Evolutionary conservation across 92 coral and sea anemone genomes (phyloP), one percentile per base, ranked within the genome.

Genomic region (Galaxea fascicularis): DNA sequence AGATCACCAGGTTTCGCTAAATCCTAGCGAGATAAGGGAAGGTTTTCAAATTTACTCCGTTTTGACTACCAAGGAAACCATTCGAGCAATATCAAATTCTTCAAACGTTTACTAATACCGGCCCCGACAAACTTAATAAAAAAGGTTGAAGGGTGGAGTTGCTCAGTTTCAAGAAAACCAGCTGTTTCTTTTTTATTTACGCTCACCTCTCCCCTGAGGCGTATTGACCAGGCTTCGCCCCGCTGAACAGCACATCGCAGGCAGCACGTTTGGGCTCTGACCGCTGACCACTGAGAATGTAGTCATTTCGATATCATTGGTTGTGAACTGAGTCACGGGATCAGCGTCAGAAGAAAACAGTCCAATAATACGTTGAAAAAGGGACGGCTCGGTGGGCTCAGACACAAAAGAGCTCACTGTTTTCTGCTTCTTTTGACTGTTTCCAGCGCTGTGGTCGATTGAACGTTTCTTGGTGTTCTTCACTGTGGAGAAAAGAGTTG

Each of bases 291-390:
- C 39, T 15, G 82, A 27, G n/a, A 91, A 91, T 14, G 91, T 91
- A 24, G 82, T 79, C 94, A 91, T 87, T 82, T 91, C 91, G 26
- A 91, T 82, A 17, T 86, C 94, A 39, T 83, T 79, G 54, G 86
- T 68, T 22, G 73, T 73, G 69, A 76, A 71, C 60, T 54, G 28
- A 46, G 20, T 20, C 22, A 10, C 60, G 10, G 77, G 45, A 15
- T 71, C 66, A 0, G 39, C 69, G 25, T 52, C 71, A 22, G 70
- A 82, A 49, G 86, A 70, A 29, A 91, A 87, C 80, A 87, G 72
- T 4, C 86, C 91, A 27, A 91, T 58, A 14, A 91, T 25, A n/a
- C 94, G 91, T n/a, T 73, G 79, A 57, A 87, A 56, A 67, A 86
- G 65, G 20, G 93, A 88, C 54, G 91, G 86, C 51, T 86, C 91